Evolutionary conservation across 2,888 invertebrate genomes (phyloP).

Genomic region (Drosophila niveifrons): DNA sequence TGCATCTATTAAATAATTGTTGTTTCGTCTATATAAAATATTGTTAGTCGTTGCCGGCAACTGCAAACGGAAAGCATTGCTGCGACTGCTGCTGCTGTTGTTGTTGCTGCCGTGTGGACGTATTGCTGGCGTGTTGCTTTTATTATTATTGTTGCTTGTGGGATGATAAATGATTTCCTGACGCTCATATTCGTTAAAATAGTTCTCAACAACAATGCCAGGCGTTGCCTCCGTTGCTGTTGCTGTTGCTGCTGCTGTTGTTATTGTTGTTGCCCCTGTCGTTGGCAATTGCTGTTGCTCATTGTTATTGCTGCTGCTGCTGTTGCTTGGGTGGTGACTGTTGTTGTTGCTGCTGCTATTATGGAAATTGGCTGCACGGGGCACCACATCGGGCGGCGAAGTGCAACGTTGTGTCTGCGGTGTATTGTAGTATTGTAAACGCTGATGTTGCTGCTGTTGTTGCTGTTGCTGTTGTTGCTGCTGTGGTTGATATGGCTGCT

Average conservation of each 20-base stretch:
- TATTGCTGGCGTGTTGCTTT: slow-evolving; percentile 51
- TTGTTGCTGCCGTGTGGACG: slow-evolving; percentile 17
- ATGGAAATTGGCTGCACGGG: slow-evolving; percentile 81
- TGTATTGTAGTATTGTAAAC: slow-evolving; percentile 59
- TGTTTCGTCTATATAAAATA: slow-evolving; percentile 70
- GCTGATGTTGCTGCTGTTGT: slow-evolving; percentile 56
- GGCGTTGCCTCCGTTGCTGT: slow-evolving; percentile 27
- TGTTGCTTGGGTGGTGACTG: slow-evolving; percentile 19
- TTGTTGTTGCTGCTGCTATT: slow-evolving; percentile 52
- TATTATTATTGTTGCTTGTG: slow-evolving; percentile 52
- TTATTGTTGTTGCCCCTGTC: slow-evolving; percentile 42
- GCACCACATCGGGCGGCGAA: slow-evolving; percentile 84
- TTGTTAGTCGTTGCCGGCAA: slow-evolving; percentile 70
- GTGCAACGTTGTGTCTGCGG: slow-evolving; percentile 79
- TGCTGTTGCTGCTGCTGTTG: slow-evolving; percentile 36
- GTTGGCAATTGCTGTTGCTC: slow-evolving; percentile 48
- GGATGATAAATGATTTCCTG: slow-evolving; percentile 84
- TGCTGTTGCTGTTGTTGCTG: slow-evolving; percentile 59
- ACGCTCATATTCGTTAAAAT: slow-evolving; percentile 85
- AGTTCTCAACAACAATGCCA: slow-evolving; percentile 84
- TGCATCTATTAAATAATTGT: slow-evolving; percentile 70
- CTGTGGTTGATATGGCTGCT: slow-evolving; percentile 72
- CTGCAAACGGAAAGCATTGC: slow-evolving; percentile 38
- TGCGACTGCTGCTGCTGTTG: slow-evolving; percentile 52
- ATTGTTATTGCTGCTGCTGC: slow-evolving; percentile 41